Evolutionary conservation across 1,140 invertebrate species (phyloP).

Genomic region (Chironomus striatipennis): DNA sequence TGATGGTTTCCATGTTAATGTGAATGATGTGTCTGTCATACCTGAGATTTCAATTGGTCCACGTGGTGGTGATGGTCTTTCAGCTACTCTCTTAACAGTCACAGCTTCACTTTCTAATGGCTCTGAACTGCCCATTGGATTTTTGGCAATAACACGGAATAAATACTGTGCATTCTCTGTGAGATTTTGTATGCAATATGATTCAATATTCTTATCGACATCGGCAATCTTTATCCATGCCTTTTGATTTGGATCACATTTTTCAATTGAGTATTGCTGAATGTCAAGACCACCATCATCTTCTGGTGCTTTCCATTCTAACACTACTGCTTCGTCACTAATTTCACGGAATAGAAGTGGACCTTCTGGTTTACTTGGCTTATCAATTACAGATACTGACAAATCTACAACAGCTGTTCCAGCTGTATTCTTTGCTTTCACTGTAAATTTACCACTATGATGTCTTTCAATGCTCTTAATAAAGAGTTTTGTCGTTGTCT

Average conservation of each 20-base stretch:
- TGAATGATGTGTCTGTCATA: conserved; percentile 71
- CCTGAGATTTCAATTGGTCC: conserved; percentile 72
- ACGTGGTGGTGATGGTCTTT: conserved; percentile 68
- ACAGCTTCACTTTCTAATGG: conserved; percentile 61
- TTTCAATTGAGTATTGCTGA: conserved; percentile 71
- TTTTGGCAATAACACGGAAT: conserved; percentile 75
- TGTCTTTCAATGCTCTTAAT: conserved; percentile 50
- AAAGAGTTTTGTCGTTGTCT: conserved; percentile 43
- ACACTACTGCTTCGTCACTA: conserved; percentile 57
- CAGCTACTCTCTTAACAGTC: conserved; percentile 54
- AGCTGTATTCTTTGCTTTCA: conserved; percentile 57
- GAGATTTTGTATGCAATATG: conserved; percentile 66
- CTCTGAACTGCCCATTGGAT: conserved; percentile 69
- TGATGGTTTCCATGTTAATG: conserved; percentile 74
- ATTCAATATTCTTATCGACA: conserved; percentile 58
- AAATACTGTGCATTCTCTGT: conserved; percentile 70
- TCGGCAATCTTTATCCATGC: conserved; percentile 70
- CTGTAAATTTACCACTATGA: conserved; percentile 55
- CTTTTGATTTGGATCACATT: conserved; percentile 57
- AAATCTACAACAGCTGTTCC: conserved; percentile 62
- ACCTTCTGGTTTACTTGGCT: conserved; percentile 71
- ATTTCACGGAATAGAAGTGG: conserved; percentile 66
- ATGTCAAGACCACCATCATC: conserved; percentile 74
- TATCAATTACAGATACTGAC: conserved; percentile 72
- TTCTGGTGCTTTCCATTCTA: conserved; percentile 73